Conservation (phyloP, 2,797 vertebrate species). For the Melanotaenia pygmaea region DNA sequence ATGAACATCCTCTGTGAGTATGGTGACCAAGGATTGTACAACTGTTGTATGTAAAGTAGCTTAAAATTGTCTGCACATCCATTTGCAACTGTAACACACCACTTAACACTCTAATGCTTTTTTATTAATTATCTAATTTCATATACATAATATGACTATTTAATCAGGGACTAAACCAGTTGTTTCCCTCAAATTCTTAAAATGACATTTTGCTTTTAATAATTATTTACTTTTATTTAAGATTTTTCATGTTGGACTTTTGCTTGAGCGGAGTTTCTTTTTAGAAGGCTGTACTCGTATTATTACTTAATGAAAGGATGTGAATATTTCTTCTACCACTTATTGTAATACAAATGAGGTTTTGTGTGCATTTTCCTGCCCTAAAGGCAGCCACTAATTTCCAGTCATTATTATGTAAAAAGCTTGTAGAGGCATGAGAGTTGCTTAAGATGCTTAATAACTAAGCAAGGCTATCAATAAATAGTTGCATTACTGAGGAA, state of each 20-base stretch:
- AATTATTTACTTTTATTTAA: background rate
- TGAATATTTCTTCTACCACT: background rate
- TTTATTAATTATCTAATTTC: too few species aligned
- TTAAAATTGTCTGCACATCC: background rate
- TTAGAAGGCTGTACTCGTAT: background rate
- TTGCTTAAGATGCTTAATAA: background rate
- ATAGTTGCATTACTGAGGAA: background rate
- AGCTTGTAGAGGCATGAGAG: background rate
- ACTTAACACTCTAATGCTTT: too few species aligned
- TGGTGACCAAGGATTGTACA: too few species aligned
- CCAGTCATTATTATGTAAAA: background rate
- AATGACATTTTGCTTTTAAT: background rate
- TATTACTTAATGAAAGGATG: background rate
- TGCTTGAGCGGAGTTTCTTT: background rate
- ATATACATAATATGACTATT: too few species aligned
- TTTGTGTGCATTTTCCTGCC: slow-evolving; percentile 1
- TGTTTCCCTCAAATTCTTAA: background rate
- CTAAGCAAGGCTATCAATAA: background rate
- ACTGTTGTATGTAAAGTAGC: background rate
- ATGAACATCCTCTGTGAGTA: too few species aligned
- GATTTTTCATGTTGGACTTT: background rate
- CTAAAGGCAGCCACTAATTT: background rate
- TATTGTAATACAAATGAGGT: background rate
- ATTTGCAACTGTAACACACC: background rate
- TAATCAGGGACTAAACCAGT: background rate